Percentiles rank a stretch among this genome's conserved stretches.
Evolutionary conservation across 2,797 vertebrate species (phyloP).

Genomic region (Capromys pilorides): DNA sequence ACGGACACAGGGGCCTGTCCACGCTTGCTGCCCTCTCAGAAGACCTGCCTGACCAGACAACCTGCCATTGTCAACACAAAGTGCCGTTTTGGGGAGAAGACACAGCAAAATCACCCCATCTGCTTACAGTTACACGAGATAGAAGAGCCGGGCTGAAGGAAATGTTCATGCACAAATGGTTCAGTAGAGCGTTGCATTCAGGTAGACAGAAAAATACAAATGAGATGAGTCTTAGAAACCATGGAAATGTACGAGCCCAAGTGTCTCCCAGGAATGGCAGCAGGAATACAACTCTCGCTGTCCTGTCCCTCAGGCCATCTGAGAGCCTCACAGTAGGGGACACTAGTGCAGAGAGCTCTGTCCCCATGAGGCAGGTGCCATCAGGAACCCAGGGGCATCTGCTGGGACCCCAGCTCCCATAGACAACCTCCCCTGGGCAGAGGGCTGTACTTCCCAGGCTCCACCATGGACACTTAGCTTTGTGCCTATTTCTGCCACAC

Average conservation of each 20-base stretch:
- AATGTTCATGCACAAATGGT: accelerated
- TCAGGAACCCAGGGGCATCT: accelerated
- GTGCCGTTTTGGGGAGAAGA: background rate
- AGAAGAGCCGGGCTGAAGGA: too few species aligned
- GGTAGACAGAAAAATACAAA: background rate
- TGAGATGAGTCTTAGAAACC: background rate
- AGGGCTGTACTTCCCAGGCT: accelerated
- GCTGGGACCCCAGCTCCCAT: too few species aligned
- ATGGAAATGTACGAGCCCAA: accelerated
- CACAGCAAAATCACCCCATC: background rate
- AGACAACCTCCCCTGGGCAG: background rate
- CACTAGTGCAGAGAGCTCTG: too few species aligned
- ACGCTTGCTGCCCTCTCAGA: background rate
- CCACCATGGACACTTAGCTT: accelerated
- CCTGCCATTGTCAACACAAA: background rate
- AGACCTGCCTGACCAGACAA: background rate
- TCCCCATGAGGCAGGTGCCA: accelerated
- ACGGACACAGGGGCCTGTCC: background rate
- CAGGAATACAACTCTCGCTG: background rate
- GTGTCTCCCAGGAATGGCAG: background rate
- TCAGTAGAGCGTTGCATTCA: accelerated
- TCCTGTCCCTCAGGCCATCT: too few species aligned
- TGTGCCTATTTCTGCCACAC: accelerated
- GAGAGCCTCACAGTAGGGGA: too few species aligned
- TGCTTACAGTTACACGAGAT: background rate